Evolutionary conservation across 2,113 vertebrate species (phyloP).

Genomic region (Hyaena hyaena): DNA sequence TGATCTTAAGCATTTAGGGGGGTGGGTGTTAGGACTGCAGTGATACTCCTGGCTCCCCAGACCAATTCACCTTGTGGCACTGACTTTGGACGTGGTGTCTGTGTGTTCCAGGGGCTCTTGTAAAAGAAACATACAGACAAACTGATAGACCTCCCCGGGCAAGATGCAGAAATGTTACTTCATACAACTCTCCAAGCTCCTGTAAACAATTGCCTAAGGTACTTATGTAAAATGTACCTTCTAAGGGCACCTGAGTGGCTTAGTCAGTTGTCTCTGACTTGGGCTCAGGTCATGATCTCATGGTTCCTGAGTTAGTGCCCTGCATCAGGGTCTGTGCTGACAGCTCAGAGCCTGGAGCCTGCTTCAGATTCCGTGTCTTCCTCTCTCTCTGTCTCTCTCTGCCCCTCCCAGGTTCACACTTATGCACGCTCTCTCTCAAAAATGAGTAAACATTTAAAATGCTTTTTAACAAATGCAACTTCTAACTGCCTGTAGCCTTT

Average conservation of each 20-base stretch:
- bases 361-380: no score
- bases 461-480: not conserved
- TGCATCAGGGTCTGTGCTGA: no score
- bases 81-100: not conserved
- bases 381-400: no score
- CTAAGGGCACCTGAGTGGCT: not conserved
- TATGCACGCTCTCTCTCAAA: no score
- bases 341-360: no score
- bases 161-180: not conserved
- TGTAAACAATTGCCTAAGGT: not conserved
- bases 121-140: not conserved
- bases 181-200: not conserved
- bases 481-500: not conserved
- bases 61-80: not conserved
- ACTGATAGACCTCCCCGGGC: not conserved
- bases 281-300: no score
- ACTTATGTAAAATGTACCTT: constrained; percentile 20
- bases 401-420: no score
- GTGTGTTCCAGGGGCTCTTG: not conserved
- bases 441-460: no score
- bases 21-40: not conserved
- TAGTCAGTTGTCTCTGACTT: no score
- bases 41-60: not conserved
- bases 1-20: not conserved
- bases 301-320: no score